Evolutionary conservation across 2,888 invertebrate species (phyloP).

Genomic region (Balanococcus diminutus): DNA sequence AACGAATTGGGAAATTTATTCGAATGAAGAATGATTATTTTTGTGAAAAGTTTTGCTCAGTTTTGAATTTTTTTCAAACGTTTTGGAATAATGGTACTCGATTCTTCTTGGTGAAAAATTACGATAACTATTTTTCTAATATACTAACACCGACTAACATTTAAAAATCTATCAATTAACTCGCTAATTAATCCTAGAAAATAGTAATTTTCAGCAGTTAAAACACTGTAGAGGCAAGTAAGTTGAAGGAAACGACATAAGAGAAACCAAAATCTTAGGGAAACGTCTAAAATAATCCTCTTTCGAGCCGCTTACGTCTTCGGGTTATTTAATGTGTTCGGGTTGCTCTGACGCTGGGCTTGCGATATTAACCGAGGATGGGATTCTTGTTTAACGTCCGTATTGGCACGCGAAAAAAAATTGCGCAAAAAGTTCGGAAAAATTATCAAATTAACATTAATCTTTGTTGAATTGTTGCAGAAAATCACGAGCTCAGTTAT

Average conservation of each 20-base stretch:
- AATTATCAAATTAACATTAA: conserved; percentile 40
- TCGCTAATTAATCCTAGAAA: background rate
- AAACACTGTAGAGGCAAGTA: conserved; percentile 54
- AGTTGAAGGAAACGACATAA: conserved; percentile 17
- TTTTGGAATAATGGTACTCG: background rate
- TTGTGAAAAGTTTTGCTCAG: background rate
- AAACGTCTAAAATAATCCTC: background rate
- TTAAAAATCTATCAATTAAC: conserved; percentile 3
- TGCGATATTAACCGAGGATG: background rate
- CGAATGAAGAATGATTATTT: background rate
- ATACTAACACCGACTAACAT: conserved; percentile 7
- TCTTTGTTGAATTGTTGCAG: conserved; percentile 53
- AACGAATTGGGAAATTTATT: background rate
- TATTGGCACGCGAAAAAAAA: background rate
- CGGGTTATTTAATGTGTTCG: background rate
- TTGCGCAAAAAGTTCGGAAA: background rate
- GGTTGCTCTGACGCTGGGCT: background rate
- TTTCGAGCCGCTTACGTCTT: background rate
- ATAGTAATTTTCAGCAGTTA: conserved; percentile 50
- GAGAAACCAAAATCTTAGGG: background rate
- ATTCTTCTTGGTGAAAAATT: background rate
- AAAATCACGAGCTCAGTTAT: conserved; percentile 41
- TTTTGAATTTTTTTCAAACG: background rate
- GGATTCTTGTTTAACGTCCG: background rate
- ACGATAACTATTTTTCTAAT: background rate